phyloP scores from a whole-genome alignment of 1,140 invertebrate genomes.

The Whitmania pigra region DNA sequence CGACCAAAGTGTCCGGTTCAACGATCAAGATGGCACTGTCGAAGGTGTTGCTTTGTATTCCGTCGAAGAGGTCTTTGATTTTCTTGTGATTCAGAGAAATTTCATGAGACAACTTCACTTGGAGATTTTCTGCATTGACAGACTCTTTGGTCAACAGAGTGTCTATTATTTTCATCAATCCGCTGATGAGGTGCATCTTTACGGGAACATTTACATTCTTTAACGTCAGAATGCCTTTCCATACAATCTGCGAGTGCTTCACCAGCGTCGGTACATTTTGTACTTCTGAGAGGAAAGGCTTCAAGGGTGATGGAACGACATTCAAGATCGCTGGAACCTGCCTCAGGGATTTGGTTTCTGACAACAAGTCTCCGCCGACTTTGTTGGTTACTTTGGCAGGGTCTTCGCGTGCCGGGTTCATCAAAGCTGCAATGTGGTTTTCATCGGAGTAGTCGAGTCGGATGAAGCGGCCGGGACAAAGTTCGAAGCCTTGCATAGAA shows the following conservation, averaged over 20 bases:
- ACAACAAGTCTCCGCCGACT: neutral
- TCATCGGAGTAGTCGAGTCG: conserved; percentile 85
- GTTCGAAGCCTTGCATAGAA: conserved; percentile 85
- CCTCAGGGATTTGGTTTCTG: neutral
- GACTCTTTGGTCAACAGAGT: conserved; percentile 60
- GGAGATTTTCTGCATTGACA: neutral
- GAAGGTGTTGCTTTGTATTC: neutral
- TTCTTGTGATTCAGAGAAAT: too few species aligned
- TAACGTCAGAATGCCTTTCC: conserved; percentile 83
- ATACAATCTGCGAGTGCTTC: conserved; percentile 60
- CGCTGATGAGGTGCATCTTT: conserved; percentile 84
- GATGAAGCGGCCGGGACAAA: conserved; percentile 72
- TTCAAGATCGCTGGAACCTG: neutral
- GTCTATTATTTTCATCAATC: conserved; percentile 84
- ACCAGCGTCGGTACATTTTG: conserved; percentile 35
- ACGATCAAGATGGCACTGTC: neutral
- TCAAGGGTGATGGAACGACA: neutral
- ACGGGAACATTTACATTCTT: conserved; percentile 90
- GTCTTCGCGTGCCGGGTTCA: neutral
- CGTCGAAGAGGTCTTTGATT: too few species aligned
- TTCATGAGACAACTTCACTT: too few species aligned
- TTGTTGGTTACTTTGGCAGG: neutral
- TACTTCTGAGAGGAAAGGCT: neutral
- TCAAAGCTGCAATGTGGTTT: conserved; percentile 10
- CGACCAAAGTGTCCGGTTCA: neutral